Conservation (phyloP, 1,140 invertebrate genomes). For the Leptopilina clavipes region DNA sequence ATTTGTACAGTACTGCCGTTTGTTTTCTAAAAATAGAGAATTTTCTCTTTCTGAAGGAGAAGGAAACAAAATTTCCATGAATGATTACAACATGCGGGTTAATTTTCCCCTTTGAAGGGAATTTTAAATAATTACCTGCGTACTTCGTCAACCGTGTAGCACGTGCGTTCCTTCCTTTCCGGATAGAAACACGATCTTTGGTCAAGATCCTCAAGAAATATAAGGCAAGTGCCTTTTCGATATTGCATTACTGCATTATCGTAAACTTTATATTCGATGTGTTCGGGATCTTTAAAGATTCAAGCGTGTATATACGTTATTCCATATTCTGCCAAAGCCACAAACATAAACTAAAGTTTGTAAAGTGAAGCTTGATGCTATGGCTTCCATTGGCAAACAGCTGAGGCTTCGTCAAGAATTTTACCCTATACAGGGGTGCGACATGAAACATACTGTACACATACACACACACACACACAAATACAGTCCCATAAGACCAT, state of each 20-base stretch:
- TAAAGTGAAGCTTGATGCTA: conserved; percentile 48
- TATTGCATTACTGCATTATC: background rate
- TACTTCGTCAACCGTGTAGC: conserved; percentile 39
- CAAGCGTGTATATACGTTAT: too few species aligned
- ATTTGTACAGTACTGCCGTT: too few species aligned
- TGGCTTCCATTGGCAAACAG: conserved; percentile 71
- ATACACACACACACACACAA: conserved; percentile 17
- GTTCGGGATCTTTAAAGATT: too few species aligned
- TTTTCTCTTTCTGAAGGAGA: too few species aligned
- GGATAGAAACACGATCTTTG: conserved; percentile 41
- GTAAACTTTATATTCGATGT: too few species aligned
- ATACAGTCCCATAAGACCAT: background rate
- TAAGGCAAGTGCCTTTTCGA: background rate
- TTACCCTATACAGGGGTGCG: conserved; percentile 57
- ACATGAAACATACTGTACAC: conserved; percentile 37
- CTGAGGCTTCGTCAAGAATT: conserved; percentile 68
- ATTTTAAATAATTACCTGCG: conserved; percentile 14
- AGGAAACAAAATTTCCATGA: background rate
- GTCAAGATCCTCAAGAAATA: conserved; percentile 23
- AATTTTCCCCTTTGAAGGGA: conserved; percentile 10
- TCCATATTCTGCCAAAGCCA: too few species aligned
- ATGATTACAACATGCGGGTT: conserved; percentile 13
- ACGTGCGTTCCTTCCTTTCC: conserved; percentile 53
- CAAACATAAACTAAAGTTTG: background rate
- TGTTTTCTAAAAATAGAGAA: background rate